Conservation (phyloP, 2,888 invertebrate genomes). For the Hesperia comma region DNA sequence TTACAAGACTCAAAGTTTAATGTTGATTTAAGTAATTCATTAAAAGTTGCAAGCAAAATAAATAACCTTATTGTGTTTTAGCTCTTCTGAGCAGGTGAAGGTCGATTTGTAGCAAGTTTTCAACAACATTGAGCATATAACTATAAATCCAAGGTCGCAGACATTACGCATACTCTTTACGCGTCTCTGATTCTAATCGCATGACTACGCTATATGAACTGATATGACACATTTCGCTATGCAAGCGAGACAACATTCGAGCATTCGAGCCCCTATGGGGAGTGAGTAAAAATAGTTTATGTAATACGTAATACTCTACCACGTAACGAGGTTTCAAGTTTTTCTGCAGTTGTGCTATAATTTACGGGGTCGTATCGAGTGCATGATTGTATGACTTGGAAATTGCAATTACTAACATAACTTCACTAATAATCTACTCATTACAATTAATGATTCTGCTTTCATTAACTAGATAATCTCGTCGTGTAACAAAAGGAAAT, state of each 20-base stretch:
- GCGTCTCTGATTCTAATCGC: constrained; percentile 10
- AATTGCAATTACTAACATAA: no score
- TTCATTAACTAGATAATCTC: no score
- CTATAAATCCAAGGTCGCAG: constrained; percentile 10
- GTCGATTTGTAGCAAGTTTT: constrained; percentile 11
- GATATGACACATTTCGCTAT: constrained; percentile 18
- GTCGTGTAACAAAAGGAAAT: no score
- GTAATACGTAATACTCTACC: background rate
- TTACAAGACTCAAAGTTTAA: no score
- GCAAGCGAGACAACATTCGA: constrained; percentile 6
- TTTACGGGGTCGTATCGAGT: no score
- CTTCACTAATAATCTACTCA: no score
- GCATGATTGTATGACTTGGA: no score
- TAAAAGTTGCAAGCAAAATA: background rate
- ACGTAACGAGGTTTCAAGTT: background rate
- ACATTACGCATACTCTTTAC: constrained; percentile 17
- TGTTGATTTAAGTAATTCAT: background rate
- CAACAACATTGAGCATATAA: constrained; percentile 3
- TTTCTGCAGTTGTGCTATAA: background rate
- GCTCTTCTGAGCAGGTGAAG: background rate
- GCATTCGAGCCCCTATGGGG: background rate
- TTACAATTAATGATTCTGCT: no score
- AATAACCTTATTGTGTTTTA: background rate
- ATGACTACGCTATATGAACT: background rate
- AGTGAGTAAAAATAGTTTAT: constrained; percentile 1